Evolutionary conservation across 2,113 vertebrate species (phyloP).

Genomic region (Albula glossodonta): DNA sequence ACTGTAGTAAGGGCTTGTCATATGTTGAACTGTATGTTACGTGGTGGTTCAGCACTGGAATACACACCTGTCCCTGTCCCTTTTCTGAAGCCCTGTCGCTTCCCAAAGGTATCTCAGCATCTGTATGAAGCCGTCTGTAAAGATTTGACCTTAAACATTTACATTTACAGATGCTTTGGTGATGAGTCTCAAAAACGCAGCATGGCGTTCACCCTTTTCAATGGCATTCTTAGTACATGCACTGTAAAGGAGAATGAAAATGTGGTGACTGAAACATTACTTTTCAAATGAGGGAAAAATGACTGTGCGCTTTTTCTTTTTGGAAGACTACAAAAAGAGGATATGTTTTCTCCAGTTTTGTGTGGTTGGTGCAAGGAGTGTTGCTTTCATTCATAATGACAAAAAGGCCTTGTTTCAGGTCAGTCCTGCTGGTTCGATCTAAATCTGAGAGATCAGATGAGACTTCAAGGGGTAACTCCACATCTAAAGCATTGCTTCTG

Average conservation of each 20-base stretch:
- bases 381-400: not conserved
- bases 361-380: not conserved
- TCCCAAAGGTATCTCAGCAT: not conserved
- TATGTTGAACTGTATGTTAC: not conserved
- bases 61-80: not conserved
- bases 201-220: not conserved
- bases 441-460: not conserved
- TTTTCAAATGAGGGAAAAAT: not conserved
- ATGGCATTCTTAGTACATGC: not conserved
- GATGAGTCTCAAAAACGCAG: not conserved
- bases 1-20: not conserved
- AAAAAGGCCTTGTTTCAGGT: not conserved
- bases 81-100: not conserved
- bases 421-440: not conserved
- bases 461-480: not conserved
- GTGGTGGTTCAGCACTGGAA: not conserved
- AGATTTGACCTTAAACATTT: not conserved
- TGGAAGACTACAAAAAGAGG: not conserved
- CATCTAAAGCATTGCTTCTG: not conserved
- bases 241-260: constrained; percentile 4
- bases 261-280: not conserved
- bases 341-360: not conserved
- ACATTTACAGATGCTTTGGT: not conserved
- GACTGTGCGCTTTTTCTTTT: not conserved
- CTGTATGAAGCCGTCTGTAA: not conserved